These are phyloP conservation scores for Trachythela sp. DNA, from an alignment of 64 coral and sea anemone genomes.

Conservation along the genomic window DNA sequence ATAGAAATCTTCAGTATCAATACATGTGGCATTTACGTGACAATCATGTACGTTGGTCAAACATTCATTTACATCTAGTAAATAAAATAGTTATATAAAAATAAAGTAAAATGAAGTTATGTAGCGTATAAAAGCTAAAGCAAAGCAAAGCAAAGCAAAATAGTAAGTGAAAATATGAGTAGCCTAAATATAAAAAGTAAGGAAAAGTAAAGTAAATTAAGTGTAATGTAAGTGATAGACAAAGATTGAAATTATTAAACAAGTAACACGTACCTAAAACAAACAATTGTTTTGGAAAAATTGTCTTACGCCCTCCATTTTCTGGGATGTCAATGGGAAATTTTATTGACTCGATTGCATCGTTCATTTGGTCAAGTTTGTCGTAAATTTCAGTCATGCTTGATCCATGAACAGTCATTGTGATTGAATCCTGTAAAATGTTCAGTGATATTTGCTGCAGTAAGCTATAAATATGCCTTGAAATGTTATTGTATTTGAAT, in stretches of 20 bases:
- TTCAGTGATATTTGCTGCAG: too few species aligned
- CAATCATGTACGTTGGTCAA: not conserved
- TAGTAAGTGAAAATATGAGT: not conserved
- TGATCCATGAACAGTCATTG: not conserved
- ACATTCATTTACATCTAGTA: not conserved
- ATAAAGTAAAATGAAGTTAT: not conserved
- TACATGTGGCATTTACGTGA: not conserved
- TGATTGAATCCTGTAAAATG: not conserved
- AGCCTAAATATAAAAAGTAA: not conserved
- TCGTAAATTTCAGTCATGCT: not conserved
- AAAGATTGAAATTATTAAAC: too few species aligned
- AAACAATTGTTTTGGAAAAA: not conserved
- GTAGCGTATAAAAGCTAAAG: not conserved
- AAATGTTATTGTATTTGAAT: too few species aligned
- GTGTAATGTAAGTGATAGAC: too few species aligned
- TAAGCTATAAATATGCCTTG: too few species aligned
- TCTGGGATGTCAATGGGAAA: not conserved
- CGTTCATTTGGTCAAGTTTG: not conserved
- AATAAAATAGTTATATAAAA: not conserved
- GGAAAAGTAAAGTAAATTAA: too few species aligned
- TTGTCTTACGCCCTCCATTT: not conserved
- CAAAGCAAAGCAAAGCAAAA: not conserved
- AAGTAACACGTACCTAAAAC: not conserved
- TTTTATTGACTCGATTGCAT: not conserved
- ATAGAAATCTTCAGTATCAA: conserved; percentile 4